Conservation (phyloP, 2,113 vertebrate genomes). For the Anolis carolinensis region DNA sequence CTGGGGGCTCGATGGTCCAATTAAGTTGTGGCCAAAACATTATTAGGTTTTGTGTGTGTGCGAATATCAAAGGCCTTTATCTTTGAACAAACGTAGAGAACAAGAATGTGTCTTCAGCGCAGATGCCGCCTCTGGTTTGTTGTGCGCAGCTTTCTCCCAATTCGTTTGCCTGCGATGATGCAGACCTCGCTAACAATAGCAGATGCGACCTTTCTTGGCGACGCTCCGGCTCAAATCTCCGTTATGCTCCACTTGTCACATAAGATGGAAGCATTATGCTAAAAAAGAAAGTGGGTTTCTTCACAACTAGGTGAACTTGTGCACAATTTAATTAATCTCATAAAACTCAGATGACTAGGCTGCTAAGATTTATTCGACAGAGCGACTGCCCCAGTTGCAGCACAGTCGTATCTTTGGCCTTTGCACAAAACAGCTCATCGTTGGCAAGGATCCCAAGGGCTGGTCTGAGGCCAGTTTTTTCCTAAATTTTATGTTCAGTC, state of each 20-base stretch:
- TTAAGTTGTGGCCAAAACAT: background rate
- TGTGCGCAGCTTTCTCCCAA: background rate
- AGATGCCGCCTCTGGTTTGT: background rate
- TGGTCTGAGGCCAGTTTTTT: too few species aligned
- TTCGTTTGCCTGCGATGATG: background rate
- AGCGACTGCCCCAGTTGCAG: background rate
- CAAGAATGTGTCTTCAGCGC: background rate
- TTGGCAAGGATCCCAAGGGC: too few species aligned
- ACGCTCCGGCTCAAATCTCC: background rate
- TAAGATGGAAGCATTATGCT: background rate
- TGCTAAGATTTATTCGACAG: background rate
- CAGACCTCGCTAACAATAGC: background rate
- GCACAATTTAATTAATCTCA: background rate
- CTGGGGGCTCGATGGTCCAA: too few species aligned
- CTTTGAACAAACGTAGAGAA: background rate
- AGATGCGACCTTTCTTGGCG: constrained; percentile 11
- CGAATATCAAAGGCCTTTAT: background rate
- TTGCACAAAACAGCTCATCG: background rate
- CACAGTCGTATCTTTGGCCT: background rate
- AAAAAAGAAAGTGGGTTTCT: background rate
- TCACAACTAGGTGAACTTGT: background rate
- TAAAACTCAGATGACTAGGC: background rate
- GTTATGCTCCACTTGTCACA: background rate
- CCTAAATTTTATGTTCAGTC: too few species aligned
- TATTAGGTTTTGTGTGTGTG: background rate